Evolutionary conservation across 1,140 invertebrate genomes (phyloP).

Genomic region (Cydia fagiglandana): DNA sequence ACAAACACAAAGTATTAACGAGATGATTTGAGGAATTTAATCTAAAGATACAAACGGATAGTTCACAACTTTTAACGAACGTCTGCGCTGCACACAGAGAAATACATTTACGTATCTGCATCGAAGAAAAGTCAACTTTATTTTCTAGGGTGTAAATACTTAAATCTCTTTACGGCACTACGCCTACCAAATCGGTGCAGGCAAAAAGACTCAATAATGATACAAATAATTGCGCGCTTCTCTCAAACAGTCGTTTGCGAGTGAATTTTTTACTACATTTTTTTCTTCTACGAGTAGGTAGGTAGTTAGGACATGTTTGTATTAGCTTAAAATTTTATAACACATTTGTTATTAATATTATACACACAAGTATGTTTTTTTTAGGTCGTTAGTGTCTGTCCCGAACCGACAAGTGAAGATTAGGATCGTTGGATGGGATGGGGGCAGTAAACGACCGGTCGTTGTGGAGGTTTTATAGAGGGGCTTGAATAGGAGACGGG

Average conservation of each 20-base stretch:
- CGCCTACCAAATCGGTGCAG: background rate
- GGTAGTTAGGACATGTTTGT: no score
- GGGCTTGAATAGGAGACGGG: no score
- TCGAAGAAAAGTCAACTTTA: background rate
- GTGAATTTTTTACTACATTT: background rate
- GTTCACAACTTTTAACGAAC: constrained; percentile 23
- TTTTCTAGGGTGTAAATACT: background rate
- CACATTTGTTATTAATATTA: no score
- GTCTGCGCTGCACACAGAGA: background rate
- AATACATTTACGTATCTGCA: background rate
- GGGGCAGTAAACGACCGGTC: no score
- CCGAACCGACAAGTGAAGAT: no score
- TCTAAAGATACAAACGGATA: constrained; percentile 21
- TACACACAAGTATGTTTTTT: no score
- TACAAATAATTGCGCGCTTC: constrained; percentile 16
- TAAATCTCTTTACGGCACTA: background rate
- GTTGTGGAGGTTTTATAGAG: no score
- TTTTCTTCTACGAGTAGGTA: no score
- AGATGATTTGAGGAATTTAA: constrained; percentile 21
- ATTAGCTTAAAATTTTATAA: no score
- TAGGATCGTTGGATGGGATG: no score
- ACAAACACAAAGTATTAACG: background rate
- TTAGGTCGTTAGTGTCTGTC: no score
- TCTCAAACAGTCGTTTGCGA: constrained; percentile 1
- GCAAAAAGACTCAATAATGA: constrained; percentile 13